phyloP scores from a whole-genome alignment of 1,140 invertebrate species.

The Drosophila parabipectinata region DNA sequence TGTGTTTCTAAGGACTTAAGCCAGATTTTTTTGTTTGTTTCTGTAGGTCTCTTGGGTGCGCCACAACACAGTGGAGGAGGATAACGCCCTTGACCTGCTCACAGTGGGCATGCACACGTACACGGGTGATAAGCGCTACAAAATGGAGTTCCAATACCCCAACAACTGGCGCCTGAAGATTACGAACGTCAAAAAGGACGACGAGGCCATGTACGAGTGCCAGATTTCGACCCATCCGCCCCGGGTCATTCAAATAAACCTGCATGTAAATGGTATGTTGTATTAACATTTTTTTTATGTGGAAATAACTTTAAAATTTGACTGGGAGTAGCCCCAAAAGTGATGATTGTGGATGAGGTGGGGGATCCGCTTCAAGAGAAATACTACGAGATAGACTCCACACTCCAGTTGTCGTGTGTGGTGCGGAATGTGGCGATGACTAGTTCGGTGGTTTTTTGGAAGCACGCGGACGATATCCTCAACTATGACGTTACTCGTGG shows the following conservation, averaged over 20 bases:
- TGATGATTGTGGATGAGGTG: conserved; percentile 90
- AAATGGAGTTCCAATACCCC: conserved; percentile 90
- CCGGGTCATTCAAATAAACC: conserved; percentile 89
- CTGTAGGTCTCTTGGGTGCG: conserved; percentile 89
- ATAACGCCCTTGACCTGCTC: conserved; percentile 86
- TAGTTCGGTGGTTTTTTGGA: conserved; percentile 89
- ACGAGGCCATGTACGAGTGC: conserved; percentile 90
- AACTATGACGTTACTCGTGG: conserved; percentile 90
- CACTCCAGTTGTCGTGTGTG: conserved; percentile 89
- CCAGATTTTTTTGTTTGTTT: neutral
- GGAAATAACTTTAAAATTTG: neutral
- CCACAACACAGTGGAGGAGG: conserved; percentile 86
- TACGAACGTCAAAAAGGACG: conserved; percentile 88
- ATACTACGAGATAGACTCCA: conserved; percentile 91
- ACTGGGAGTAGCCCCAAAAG: conserved; percentile 87
- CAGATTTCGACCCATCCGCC: conserved; percentile 92
- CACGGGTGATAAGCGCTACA: conserved; percentile 89
- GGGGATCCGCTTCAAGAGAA: conserved; percentile 89
- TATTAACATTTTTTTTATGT: neutral
- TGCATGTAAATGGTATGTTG: conserved; percentile 88
- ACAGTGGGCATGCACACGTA: conserved; percentile 89
- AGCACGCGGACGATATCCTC: conserved; percentile 88
- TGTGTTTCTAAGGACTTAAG: neutral
- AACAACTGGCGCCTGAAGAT: conserved; percentile 91
- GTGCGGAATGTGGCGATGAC: conserved; percentile 89